phyloP scores from a whole-genome alignment of 2,797 vertebrate species.

The Peromyscus melanophrys region DNA sequence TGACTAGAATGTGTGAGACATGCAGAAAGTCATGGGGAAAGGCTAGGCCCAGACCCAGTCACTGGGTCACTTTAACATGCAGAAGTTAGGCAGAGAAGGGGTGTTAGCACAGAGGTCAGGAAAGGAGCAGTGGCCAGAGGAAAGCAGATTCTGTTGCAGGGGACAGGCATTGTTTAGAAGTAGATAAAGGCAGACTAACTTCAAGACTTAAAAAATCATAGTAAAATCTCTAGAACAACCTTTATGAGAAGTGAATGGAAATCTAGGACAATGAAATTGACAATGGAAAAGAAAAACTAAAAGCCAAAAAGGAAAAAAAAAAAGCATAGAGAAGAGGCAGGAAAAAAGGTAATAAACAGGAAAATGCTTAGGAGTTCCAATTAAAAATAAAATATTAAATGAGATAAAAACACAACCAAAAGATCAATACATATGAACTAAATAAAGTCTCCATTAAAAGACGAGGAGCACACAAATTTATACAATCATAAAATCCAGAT shows the following conservation, averaged over 20 bases:
- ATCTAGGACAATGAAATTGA: constrained; percentile 1
- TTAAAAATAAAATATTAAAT: constrained; percentile 42
- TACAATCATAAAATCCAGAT: not conserved
- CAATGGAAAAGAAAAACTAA: not conserved
- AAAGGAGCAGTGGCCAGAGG: not conserved
- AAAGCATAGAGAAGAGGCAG: not conserved
- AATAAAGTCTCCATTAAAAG: constrained; percentile 63
- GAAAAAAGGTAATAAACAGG: not conserved
- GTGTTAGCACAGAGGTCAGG: not conserved
- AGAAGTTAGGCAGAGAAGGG: not conserved
- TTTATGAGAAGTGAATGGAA: not conserved
- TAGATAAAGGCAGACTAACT: not conserved
- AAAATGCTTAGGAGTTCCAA: not conserved
- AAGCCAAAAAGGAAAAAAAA: not conserved
- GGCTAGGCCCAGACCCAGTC: not conserved
- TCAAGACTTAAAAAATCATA: not conserved
- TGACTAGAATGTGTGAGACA: not conserved
- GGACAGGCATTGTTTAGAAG: not conserved
- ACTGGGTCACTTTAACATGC: not conserved
- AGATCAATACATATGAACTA: constrained; percentile 36
- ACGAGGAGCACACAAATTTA: not conserved
- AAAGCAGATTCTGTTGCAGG: not conserved
- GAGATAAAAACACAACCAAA: constrained; percentile 30
- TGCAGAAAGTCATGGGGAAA: not conserved
- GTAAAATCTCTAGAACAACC: not conserved